Conservation (phyloP, 2,888 invertebrate species). For the Tholera decimalis region DNA sequence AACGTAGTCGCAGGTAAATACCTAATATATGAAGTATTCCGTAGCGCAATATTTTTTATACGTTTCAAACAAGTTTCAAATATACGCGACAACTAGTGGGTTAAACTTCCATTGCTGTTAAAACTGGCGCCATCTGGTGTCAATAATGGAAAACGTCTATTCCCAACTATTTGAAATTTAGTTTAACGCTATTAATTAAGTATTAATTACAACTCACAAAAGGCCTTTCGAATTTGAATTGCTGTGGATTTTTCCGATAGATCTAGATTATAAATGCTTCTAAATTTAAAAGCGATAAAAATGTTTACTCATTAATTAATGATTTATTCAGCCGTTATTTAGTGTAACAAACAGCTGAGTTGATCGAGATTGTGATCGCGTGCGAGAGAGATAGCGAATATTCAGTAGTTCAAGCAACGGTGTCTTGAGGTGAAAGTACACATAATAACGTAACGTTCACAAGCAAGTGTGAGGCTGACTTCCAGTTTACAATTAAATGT, state of each 20-base stretch:
- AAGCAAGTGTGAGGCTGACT: constrained; percentile 68
- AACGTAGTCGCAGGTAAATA: constrained; percentile 11
- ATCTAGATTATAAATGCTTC: constrained; percentile 4
- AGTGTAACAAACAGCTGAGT: constrained; percentile 74
- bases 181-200: too few species aligned
- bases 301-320: constrained; percentile 22
- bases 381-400: constrained; percentile 69
- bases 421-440: constrained; percentile 87
- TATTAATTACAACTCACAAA: neutral
- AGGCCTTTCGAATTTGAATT: neutral
- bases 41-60: too few species aligned
- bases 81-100: too few species aligned
- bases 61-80: too few species aligned
- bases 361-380: constrained; percentile 74
- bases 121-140: neutral
- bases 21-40: too few species aligned
- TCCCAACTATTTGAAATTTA: neutral
- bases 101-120: neutral
- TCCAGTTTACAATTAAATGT: constrained; percentile 53
- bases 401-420: constrained; percentile 82
- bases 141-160: neutral
- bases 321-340: constrained; percentile 50
- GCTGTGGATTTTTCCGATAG: constrained; percentile 11
- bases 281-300: constrained; percentile 19
- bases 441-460: constrained; percentile 75